Percentiles rank a stretch among this genome's conserved stretches.
phyloP scores from a whole-genome alignment of 2,113 vertebrate genomes.

The Bettongia penicillata region DNA sequence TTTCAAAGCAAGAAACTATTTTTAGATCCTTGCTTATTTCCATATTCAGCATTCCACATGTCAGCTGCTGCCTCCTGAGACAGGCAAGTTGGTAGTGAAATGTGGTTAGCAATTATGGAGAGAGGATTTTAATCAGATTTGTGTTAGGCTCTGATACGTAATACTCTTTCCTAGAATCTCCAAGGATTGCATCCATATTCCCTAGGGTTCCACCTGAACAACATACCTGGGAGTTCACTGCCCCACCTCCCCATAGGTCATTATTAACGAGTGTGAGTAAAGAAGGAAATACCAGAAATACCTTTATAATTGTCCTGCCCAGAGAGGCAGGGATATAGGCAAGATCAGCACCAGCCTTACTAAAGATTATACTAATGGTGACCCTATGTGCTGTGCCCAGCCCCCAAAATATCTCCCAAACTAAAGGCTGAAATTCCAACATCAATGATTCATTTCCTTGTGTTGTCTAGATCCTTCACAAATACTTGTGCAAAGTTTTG shows the following conservation, averaged over 20 bases:
- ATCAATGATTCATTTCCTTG: not conserved
- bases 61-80: constrained; percentile 1
- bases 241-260: not conserved
- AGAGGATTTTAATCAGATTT: not conserved
- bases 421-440: not conserved
- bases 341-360: not conserved
- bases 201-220: not conserved
- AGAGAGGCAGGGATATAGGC: not conserved
- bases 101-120: not conserved
- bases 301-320: not conserved
- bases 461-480: not conserved
- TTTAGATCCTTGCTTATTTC: constrained; percentile 24
- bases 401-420: not conserved
- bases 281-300: not conserved
- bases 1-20: constrained; percentile 33
- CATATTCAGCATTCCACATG: not conserved
- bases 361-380: not conserved
- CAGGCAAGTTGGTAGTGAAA: not conserved
- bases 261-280: not conserved
- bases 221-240: not conserved
- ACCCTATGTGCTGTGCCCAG: not conserved
- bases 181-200: not conserved
- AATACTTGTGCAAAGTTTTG: not conserved
- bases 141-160: not conserved
- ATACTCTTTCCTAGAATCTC: not conserved